Evolutionary conservation across 1,140 invertebrate species (phyloP), one percentile per base, ranked within the genome.

Genomic region (Rhyacophila brunnea): DNA sequence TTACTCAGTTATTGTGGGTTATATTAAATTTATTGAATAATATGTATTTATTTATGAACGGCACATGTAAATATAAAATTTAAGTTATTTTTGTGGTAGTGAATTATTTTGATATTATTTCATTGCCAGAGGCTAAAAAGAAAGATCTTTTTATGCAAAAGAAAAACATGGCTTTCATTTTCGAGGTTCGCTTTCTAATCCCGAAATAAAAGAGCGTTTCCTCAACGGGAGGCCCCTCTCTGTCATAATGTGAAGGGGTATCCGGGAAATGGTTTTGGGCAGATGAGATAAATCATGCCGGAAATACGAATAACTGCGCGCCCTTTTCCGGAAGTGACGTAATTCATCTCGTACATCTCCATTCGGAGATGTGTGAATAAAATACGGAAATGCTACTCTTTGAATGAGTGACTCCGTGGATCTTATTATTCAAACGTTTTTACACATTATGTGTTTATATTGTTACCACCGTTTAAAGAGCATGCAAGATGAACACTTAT

Each of bases 351-450:
- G 38, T 40, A 40, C 11, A n/a, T 40, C n/a, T 40, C 11, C 11
- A 40, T 15, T 40, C 38, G 11, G 38, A 15, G 38, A 40, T 40
- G 38, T 40, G 38, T 15, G 38, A 40, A 40, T 40, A 40, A 40
- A 40, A n/a, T 13, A 40, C 9, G 23, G 23, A 28, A 28, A 28
- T 3, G 23, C 9, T 28, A 28, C 3, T 3, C 23, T 28, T 28
- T 28, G 23, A 28, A 9, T 28, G 23, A 28, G 23, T 28, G 23
- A 28, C 23, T 28, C 23, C 9, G 3, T 3, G 4, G 23, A 28
- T 28, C 23, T 28, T 28, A 28, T 28, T 28, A 28, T 28, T 28
- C 23, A 28, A 28, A 28, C 9, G 9, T 28, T 28, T 28, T 28
- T 9, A 28, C 23, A 28, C 23, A 28, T 28, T 28, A 5, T 28